Evolutionary conservation across 2,888 invertebrate species (phyloP), one percentile per base, ranked within the genome.

Genomic region (Phyto melanocephala): DNA sequence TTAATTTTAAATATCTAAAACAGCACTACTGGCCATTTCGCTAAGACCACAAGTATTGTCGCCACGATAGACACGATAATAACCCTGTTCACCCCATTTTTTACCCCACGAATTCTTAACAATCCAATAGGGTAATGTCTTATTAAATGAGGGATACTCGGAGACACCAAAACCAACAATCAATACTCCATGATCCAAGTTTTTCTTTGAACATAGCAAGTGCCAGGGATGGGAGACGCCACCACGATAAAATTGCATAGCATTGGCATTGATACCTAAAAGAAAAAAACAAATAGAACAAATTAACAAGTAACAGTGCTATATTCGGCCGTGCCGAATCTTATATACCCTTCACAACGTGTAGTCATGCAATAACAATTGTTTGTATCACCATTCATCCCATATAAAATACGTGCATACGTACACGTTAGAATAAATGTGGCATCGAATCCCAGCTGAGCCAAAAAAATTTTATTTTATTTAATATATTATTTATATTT

Each of bases 51-150:
- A 91, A 17, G 97, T 96, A 77, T 99, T 98, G 89, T 96, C 97
- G 11, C 99, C 99, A 78, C 99, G 93, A 91, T 95, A 99, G 74
- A 99, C 95, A 85, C 97, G 93, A 91, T 98, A 99, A 91, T 98
- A 99, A 1, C 99, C 98, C 92, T 96, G 95, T 91, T 98, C 97
- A 45, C 98, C 98, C 98, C 98, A 98, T 24, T 92, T 91, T 40
- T 92, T 90, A 65, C 98, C 98, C 98, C 98, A 99, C 11, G 98
- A 98, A 92, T 98, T 98, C 93, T 98, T 98, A 35, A 98, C 93
- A 82, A 95, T 95, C 98, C 98, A 98, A 90, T 95, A 98, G 0
- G 97, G 97, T 52, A 96, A 90, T 0, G 92, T 93, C 91, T 95
- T 96, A 87, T 97, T 94, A 92, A 97, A 97, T 47, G 95, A 90